Base-by-base conservation (phyloP, 2,888 invertebrate genomes). In the Exephanes ischioxanthus region DNA sequence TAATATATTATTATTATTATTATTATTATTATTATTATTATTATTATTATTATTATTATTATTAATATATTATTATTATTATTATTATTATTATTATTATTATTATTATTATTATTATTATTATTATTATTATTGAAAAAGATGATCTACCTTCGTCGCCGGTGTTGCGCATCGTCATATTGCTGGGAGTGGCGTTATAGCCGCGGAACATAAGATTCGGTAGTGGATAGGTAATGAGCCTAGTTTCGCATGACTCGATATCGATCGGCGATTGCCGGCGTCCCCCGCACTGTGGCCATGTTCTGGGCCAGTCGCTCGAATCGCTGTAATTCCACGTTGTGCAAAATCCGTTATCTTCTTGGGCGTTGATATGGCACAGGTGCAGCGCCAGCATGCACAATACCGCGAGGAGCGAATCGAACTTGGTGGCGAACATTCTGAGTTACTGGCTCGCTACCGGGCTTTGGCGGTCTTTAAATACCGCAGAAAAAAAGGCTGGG, bases 261-360 rank as follows among this genome's bases (percentile, higher is more conserved):
- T 88, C 84, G 70, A 90, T 85, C 19, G 90, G 90, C 3, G 90
- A 90, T 76, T 90, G 90, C 1, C 78, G 30, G 6, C 45, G 45
- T 4, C 88, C 89, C 4, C 72, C 68, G 61, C 90, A 90, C 7
- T 7, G 37, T 41, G 88, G 87, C 86, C 53, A 85, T 3, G 82
- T 55, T 14, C 55, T 48, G 16, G 61, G 2, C 90, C 90, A 90
- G n/a, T 82, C 45, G 48, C 72, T 81, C 2, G 81, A 48, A 5
- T 71, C 30, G 14, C 67, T 51, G 77, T 89, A 90, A 67, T 77
- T 63, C 33, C 63, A 82, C 61, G 3, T 30, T 16, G 0, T 11
- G 41, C 41, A 41, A 41, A 5, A 30, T 30, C 5, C 30, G 14
- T 14, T 16, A 14, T 0, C 16, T 3, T 14, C 30, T 11, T 26